phyloP scores from a whole-genome alignment of 2,888 invertebrate species.

The Kuschelorhynchus macadamiae region DNA sequence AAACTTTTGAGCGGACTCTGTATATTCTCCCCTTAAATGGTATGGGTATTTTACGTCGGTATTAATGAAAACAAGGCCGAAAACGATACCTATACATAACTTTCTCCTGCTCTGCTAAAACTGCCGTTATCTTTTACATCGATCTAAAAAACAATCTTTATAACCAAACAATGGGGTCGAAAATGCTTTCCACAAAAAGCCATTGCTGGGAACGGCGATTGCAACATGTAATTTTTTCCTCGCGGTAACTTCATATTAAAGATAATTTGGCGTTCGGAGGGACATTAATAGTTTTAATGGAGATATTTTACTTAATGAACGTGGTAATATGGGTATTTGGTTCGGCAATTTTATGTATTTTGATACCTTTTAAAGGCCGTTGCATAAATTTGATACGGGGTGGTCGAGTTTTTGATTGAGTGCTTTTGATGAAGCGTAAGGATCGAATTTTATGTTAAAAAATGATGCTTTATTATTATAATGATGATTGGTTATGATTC shows the following conservation, averaged over 20 bases:
- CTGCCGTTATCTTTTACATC: constrained; percentile 19
- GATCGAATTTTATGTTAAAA: too few relatives aligned
- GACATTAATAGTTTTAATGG: constrained; percentile 31
- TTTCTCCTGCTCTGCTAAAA: constrained; percentile 2
- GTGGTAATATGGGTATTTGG: constrained; percentile 23
- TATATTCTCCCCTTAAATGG: too few relatives aligned
- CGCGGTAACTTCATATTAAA: constrained; percentile 25
- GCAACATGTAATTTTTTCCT: constrained; percentile 36
- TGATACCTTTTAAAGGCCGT: constrained; percentile 2
- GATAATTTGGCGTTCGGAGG: constrained; percentile 23
- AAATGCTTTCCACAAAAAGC: constrained; percentile 17
- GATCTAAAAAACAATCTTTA: constrained; percentile 13
- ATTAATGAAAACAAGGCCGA: too few relatives aligned
- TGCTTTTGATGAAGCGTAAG: background rate
- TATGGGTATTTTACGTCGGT: too few relatives aligned
- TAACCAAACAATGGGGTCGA: constrained; percentile 21
- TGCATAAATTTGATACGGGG: constrained; percentile 10
- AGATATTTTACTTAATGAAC: constrained; percentile 36
- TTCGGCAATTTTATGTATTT: constrained; percentile 11
- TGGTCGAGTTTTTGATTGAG: constrained; percentile 8
- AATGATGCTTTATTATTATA: too few relatives aligned
- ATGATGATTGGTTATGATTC: too few relatives aligned
- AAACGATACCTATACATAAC: background rate
- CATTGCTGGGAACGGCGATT: constrained; percentile 13
- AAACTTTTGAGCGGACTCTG: too few relatives aligned